A percentile compares a stretch with the other conserved stretches of the same genome.
Conservation (phyloP, 2,888 invertebrate genomes). For the Glyphotaelius pellucidus region DNA sequence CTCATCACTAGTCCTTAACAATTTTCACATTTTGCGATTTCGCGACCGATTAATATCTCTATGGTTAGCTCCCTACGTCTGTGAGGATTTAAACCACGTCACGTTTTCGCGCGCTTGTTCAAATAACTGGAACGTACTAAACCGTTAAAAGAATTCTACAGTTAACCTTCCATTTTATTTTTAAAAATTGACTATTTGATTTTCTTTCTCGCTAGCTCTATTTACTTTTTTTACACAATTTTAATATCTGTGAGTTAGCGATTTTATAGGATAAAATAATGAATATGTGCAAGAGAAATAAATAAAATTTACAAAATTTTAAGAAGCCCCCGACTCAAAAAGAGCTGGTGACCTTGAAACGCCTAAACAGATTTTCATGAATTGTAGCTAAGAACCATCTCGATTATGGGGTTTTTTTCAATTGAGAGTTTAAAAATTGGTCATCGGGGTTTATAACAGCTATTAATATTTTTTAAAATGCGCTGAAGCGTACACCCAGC, state of each 20-base stretch:
- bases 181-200: too few relatives aligned
- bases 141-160: background rate
- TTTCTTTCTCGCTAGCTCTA: background rate
- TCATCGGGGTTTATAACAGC: too few relatives aligned
- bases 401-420: too few relatives aligned
- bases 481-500: too few relatives aligned
- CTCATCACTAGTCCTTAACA: background rate
- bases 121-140: background rate
- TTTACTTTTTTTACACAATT: background rate
- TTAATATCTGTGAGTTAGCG: background rate
- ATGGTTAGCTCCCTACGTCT: background rate
- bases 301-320: too few relatives aligned
- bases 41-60: background rate
- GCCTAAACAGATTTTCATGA: too few relatives aligned
- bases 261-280: background rate
- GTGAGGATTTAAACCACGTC: background rate
- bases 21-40: background rate
- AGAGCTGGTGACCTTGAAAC: too few relatives aligned
- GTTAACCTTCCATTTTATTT: background rate
- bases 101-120: background rate
- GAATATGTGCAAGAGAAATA: background rate
- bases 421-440: too few relatives aligned
- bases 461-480: too few relatives aligned
- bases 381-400: too few relatives aligned
- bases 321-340: too few relatives aligned